Evolutionary conservation across 2,113 vertebrate species (phyloP).

Genomic region (Leuciscus idus): DNA sequence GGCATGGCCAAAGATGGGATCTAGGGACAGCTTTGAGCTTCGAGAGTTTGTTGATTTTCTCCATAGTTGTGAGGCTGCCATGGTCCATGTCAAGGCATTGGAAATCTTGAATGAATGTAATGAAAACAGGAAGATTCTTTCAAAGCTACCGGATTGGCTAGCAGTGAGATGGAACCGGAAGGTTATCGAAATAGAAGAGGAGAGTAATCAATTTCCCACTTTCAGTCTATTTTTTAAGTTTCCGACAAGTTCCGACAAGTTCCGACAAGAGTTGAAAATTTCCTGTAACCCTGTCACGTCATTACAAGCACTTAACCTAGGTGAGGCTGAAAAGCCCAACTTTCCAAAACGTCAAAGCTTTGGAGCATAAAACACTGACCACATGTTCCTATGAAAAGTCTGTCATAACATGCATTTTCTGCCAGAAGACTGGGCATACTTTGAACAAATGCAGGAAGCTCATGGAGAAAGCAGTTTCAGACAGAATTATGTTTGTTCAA

Average conservation of each 20-base stretch:
- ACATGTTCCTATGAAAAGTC: not conserved
- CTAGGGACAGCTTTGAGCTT: slow-evolving; percentile 53
- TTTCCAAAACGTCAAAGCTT: not conserved
- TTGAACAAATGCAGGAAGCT: not conserved
- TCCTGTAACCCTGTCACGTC: slow-evolving; percentile 50
- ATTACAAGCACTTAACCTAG: slow-evolving; percentile 39
- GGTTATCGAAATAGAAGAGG: slow-evolving; percentile 3
- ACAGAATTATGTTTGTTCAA: not conserved
- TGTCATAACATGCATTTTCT: not conserved
- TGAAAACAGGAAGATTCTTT: slow-evolving; percentile 54
- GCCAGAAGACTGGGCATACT: not conserved
- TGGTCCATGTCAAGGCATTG: slow-evolving; percentile 42
- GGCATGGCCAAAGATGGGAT: slow-evolving; percentile 47
- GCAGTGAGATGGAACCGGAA: slow-evolving; percentile 22
- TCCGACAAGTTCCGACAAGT: no score
- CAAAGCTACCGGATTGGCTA: slow-evolving; percentile 56
- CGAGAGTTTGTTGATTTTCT: slow-evolving; percentile 51
- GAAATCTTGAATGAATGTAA: slow-evolving; percentile 56
- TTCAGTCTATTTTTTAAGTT: slow-evolving; percentile 56
- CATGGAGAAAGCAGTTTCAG: not conserved
- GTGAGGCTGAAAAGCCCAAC: not conserved
- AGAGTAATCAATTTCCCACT: slow-evolving; percentile 34
- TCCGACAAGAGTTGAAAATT: slow-evolving; percentile 49
- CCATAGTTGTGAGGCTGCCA: slow-evolving; percentile 31
- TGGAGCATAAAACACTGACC: not conserved